Conservation (phyloP, 2,113 vertebrate genomes). For the Sprattus sprattus region DNA sequence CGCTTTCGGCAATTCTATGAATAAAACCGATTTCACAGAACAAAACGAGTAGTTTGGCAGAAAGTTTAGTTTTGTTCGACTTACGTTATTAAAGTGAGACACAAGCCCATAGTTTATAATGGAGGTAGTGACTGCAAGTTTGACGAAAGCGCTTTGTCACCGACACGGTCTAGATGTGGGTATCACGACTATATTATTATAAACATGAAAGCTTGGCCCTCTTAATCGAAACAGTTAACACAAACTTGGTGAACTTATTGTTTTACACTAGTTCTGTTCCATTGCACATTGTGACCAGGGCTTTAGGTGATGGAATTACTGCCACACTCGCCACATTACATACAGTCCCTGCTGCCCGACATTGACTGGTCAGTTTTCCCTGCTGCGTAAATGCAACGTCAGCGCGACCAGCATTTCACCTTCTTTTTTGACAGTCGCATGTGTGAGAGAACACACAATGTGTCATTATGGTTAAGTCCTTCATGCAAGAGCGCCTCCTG, state of each 20-base stretch:
- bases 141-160: background rate
- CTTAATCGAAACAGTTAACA: background rate
- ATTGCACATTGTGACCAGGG: background rate
- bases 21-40: too few relatives aligned
- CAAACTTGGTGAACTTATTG: background rate
- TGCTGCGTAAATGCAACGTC: constrained; percentile 18
- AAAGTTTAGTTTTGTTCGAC: background rate
- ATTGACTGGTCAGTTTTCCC: background rate
- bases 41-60: background rate
- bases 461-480: constrained; percentile 4
- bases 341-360: background rate
- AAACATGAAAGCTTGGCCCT: background rate
- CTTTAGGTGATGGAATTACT: background rate
- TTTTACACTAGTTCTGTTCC: background rate
- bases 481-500: background rate
- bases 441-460: background rate
- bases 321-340: background rate
- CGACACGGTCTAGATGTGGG: background rate
- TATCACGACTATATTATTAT: background rate
- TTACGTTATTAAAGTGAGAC: background rate
- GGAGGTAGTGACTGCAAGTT: background rate
- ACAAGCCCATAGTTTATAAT: background rate
- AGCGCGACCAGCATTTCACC: constrained; percentile 7
- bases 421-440: constrained; percentile 17
- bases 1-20: background rate